phyloP scores from a whole-genome alignment of 2,888 invertebrate species.

The Sarcophaga caerulescens region DNA sequence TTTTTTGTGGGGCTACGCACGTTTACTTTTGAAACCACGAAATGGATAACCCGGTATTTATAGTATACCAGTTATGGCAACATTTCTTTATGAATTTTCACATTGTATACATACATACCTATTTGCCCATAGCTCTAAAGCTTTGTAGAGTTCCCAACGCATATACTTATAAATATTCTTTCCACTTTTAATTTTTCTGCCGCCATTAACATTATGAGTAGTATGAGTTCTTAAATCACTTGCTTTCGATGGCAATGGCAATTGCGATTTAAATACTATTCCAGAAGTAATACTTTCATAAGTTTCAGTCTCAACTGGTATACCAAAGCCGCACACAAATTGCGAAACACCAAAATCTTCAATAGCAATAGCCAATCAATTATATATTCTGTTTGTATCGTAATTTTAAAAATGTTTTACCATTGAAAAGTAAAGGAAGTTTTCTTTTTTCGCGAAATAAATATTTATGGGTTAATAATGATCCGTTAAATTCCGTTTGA shows the following conservation, averaged over 20 bases:
- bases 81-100: no score
- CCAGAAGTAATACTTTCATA: conserved; percentile 52
- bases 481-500: not conserved
- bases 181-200: not conserved
- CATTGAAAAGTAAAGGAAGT: conserved; percentile 36
- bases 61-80: no score
- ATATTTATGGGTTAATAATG: not conserved
- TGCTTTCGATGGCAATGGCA: conserved; percentile 34
- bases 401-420: conserved; percentile 1
- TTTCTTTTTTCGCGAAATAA: conserved; percentile 28
- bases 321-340: conserved; percentile 59
- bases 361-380: not conserved
- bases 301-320: conserved; percentile 51
- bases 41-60: no score
- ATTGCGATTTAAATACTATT: conserved; percentile 58
- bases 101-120: conserved; percentile 9
- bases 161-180: not conserved
- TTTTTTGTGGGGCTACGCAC: no score
- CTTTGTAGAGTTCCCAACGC: conserved; percentile 50
- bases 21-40: no score
- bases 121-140: conserved; percentile 37
- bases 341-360: conserved; percentile 45
- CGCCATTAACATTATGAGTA: conserved; percentile 49
- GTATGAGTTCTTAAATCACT: conserved; percentile 44
- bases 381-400: not conserved